phyloP scores from a whole-genome alignment of 1,140 invertebrate genomes.

The Acromyrmex heyeri region DNA sequence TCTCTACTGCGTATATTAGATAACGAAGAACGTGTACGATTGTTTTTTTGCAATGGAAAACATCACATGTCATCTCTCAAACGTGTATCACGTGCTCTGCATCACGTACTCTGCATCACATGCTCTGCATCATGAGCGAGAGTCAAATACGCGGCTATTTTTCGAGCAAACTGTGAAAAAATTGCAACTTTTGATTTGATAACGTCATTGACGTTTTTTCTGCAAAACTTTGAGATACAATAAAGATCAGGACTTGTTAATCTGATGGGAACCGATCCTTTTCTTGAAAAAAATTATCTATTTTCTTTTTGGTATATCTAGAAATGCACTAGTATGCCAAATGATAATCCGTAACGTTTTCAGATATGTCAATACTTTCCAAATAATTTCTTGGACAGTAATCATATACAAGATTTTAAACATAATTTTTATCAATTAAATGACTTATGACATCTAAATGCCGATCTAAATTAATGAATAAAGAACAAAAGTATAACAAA shows the following conservation, averaged over 20 bases:
- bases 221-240: neutral
- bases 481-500: conserved; percentile 8
- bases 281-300: neutral
- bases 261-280: neutral
- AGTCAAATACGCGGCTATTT: neutral
- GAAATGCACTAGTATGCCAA: conserved; percentile 53
- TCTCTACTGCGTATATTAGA: neutral
- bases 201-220: neutral
- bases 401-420: conserved; percentile 51
- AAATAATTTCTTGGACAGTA: conserved; percentile 42
- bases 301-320: conserved; percentile 7
- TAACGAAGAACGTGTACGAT: neutral
- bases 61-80: neutral
- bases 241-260: neutral
- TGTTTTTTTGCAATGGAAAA: conserved; percentile 36
- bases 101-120: too few relatives aligned
- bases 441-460: conserved; percentile 45
- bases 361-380: conserved; percentile 29
- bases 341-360: conserved; percentile 38
- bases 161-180: conserved; percentile 36
- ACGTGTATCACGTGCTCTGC: neutral
- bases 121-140: neutral
- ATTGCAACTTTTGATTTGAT: conserved; percentile 29
- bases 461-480: conserved; percentile 41
- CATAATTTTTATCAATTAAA: conserved; percentile 62